A percentile compares a stretch with the other conserved stretches of the same genome.
phyloP scores from a whole-genome alignment of 2,888 invertebrate genomes.

The Drosophila subsilvestris region DNA sequence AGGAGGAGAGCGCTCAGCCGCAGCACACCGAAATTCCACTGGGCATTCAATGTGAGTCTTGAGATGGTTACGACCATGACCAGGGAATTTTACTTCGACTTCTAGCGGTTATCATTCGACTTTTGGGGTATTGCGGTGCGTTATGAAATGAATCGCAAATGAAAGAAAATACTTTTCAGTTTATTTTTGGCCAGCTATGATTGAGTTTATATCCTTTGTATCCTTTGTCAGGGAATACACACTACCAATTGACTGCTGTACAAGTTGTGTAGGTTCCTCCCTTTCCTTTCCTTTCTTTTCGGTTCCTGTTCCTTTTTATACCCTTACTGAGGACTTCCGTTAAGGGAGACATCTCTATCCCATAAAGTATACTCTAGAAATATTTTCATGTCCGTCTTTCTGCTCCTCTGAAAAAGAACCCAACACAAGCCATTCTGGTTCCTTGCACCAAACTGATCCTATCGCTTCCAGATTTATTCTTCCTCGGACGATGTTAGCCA shows the following conservation, averaged over 20 bases:
- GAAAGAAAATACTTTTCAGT: background rate
- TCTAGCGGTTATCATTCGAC: background rate
- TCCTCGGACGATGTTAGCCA: too few species aligned
- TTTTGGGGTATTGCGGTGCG: slow-evolving; percentile 9
- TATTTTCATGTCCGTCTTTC: too few species aligned
- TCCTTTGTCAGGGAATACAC: background rate
- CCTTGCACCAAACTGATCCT: too few species aligned
- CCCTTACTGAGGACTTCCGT: background rate
- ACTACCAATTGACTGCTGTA: background rate
- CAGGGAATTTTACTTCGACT: slow-evolving; percentile 6
- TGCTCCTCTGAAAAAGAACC: too few species aligned
- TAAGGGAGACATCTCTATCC: background rate
- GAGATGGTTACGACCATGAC: slow-evolving; percentile 7
- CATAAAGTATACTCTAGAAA: background rate
- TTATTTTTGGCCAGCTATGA: background rate
- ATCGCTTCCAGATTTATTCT: too few species aligned
- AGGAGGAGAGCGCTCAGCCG: background rate
- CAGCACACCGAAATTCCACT: slow-evolving; percentile 44
- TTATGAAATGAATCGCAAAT: slow-evolving; percentile 25
- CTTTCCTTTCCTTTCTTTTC: background rate
- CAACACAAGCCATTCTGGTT: too few species aligned
- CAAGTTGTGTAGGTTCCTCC: background rate
- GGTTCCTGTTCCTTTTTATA: background rate
- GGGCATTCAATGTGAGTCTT: slow-evolving; percentile 61
- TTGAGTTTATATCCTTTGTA: too few species aligned